Evolutionary conservation across 2,888 invertebrate species (phyloP).

Genomic region (Dastarcus helophoroides): DNA sequence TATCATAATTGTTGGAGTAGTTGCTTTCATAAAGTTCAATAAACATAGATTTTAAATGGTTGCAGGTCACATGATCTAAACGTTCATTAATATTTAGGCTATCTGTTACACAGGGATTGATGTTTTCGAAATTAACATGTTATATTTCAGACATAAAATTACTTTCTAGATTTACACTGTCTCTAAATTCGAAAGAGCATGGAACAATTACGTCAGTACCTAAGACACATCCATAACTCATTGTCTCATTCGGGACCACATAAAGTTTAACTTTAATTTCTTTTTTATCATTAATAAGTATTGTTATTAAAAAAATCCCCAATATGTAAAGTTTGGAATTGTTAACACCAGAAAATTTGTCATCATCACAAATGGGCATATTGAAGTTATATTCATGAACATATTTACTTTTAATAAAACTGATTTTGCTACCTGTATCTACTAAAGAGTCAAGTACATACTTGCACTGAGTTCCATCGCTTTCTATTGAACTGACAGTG

Average conservation of each 20-base stretch:
- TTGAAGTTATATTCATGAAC: too few species aligned
- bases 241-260: constrained; percentile 11
- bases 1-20: too few species aligned
- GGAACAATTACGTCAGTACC: constrained; percentile 10
- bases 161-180: background rate
- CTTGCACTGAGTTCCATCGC: background rate
- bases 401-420: constrained; percentile 8
- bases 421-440: constrained; percentile 11
- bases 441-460: constrained; percentile 2
- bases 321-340: constrained; percentile 6
- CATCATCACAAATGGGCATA: background rate
- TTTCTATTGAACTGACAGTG: constrained; percentile 3
- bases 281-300: constrained; percentile 6
- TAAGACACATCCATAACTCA: constrained; percentile 7
- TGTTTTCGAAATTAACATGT: too few species aligned
- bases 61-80: too few species aligned
- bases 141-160: too few species aligned
- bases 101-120: too few species aligned
- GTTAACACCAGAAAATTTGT: constrained; percentile 9
- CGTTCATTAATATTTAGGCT: too few species aligned
- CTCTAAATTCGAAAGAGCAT: background rate
- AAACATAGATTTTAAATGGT: constrained; percentile 2
- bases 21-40: constrained; percentile 1
- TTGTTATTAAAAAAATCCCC: constrained; percentile 5
- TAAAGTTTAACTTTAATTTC: constrained; percentile 9